A percentile compares a stretch with the other conserved stretches of the same genome.
phyloP scores from a whole-genome alignment of 1,140 invertebrate species.

The Sycophila sp. region DNA sequence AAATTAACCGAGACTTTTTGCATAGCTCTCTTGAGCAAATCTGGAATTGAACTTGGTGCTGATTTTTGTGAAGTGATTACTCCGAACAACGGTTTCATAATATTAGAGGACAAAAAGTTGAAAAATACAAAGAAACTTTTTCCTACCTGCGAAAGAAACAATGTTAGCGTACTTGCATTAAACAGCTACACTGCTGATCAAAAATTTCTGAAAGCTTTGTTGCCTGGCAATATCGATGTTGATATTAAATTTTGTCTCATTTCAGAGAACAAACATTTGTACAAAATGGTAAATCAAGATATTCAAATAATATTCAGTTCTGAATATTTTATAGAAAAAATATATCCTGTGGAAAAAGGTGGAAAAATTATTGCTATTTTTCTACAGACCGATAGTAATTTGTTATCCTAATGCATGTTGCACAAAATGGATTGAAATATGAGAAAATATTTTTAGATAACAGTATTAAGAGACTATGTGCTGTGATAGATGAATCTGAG shows the following conservation, averaged over 20 bases:
- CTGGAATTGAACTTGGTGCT: constrained; percentile 49
- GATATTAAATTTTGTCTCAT: constrained; percentile 47
- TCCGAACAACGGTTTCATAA: constrained; percentile 39
- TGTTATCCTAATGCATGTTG: constrained; percentile 45
- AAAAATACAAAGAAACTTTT: constrained; percentile 38
- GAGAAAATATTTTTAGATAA: constrained; percentile 45
- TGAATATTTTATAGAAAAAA: constrained; percentile 42
- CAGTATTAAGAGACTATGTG: constrained; percentile 40
- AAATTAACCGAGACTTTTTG: constrained; percentile 47
- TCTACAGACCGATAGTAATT: constrained; percentile 41
- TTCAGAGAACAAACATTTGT: constrained; percentile 43
- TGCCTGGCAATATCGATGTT: not conserved
- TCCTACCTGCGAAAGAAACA: not conserved
- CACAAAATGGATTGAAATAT: constrained; percentile 40
- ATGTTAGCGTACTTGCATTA: constrained; percentile 35
- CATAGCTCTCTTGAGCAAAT: constrained; percentile 46
- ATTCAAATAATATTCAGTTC: constrained; percentile 45
- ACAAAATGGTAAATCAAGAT: constrained; percentile 28
- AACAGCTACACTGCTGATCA: constrained; percentile 27
- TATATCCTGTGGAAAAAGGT: constrained; percentile 43
- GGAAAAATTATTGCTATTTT: constrained; percentile 44
- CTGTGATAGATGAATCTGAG: constrained; percentile 30
- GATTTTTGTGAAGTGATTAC: constrained; percentile 47
- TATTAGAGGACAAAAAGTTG: constrained; percentile 49
- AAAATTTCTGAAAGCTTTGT: constrained; percentile 37